These are phyloP conservation scores for Tryphoninae sp. DNA, from an alignment of 2,888 invertebrate species.

Conservation along the genomic window DNA sequence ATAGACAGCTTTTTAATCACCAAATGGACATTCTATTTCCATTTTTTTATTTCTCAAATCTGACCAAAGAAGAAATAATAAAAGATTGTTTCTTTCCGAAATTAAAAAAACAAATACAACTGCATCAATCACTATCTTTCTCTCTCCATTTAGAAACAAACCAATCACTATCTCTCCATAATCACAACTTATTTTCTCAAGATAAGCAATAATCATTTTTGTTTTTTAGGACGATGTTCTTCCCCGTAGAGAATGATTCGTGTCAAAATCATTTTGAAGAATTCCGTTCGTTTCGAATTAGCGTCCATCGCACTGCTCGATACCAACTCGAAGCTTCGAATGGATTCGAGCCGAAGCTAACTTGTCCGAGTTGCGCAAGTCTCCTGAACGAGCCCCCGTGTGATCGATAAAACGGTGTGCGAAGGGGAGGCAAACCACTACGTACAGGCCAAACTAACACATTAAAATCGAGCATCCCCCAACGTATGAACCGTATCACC, in stretches of 20 bases:
- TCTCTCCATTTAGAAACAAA: no score
- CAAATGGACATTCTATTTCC: conserved; percentile 1
- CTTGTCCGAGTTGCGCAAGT: conserved; percentile 61
- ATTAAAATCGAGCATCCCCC: conserved; percentile 41
- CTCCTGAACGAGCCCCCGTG: conserved; percentile 52
- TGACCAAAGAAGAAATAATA: conserved; percentile 3
- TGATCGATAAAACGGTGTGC: conserved; percentile 75
- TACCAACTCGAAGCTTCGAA: conserved; percentile 14
- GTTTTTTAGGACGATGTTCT: no score
- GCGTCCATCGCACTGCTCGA: not conserved
- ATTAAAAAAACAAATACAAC: no score
- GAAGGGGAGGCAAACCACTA: conserved; percentile 50
- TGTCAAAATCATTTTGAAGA: no score
- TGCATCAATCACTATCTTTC: no score
- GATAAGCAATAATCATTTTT: no score
- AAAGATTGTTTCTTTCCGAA: no score
- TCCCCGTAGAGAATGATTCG: no score
- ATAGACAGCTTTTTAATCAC: conserved; percentile 51
- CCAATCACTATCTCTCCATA: no score
- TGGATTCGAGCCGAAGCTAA: not conserved
- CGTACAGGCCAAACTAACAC: conserved; percentile 35
- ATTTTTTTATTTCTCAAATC: not conserved
- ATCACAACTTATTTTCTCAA: no score
- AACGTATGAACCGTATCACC: conserved; percentile 9
- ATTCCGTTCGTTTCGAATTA: not conserved